Evolutionary conservation across 2,113 vertebrate genomes (phyloP).

Genomic region (Planiliza haematocheilus): DNA sequence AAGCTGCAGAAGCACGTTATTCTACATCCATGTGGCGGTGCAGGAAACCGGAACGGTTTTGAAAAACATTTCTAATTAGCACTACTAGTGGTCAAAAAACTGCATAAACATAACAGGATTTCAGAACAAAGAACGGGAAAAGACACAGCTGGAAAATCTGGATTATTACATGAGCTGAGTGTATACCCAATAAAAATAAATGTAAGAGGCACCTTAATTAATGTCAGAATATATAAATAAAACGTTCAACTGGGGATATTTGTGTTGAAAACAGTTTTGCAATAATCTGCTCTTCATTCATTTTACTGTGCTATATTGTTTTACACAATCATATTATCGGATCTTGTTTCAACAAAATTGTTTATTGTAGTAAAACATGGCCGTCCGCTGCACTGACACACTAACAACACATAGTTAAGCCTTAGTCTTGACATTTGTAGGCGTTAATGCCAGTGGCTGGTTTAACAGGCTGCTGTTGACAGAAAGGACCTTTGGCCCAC

Average conservation of each 20-base stretch:
- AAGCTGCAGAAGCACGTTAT: too few relatives aligned
- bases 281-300: too few relatives aligned
- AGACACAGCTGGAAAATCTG: not conserved
- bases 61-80: too few relatives aligned
- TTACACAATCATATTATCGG: not conserved
- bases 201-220: too few relatives aligned
- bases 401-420: not conserved
- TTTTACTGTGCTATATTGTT: too few relatives aligned
- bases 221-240: not conserved
- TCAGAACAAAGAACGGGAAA: too few relatives aligned
- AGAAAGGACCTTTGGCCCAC: slow-evolving; percentile 71
- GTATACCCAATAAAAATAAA: not conserved
- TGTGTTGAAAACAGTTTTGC: not conserved
- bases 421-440: slow-evolving; percentile 27
- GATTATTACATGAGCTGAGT: not conserved
- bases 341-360: not conserved
- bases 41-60: too few relatives aligned
- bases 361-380: not conserved
- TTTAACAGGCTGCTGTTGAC: slow-evolving; percentile 69
- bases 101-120: too few relatives aligned
- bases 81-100: too few relatives aligned
- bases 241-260: not conserved
- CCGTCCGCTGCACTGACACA: not conserved
- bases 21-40: too few relatives aligned
- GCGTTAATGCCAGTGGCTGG: slow-evolving; percentile 48